Base-by-base conservation (phyloP, 2,888 invertebrate genomes). In the Agrochola lychnidis region DNA sequence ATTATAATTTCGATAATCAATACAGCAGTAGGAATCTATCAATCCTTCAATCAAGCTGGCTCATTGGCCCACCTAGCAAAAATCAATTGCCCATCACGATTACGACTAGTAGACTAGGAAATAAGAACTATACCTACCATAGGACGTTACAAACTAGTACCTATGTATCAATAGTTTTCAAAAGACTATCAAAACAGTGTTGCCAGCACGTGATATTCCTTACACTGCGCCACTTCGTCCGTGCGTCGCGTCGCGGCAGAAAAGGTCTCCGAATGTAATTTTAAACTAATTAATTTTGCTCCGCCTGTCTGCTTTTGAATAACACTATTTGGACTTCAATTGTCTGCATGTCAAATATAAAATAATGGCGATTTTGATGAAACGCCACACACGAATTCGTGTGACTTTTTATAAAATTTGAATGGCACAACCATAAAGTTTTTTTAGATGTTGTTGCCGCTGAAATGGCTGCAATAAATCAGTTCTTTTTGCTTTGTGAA, bases 211-310 rank as follows among this genome's bases (percentile, higher is more conserved):
- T 78, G 64, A 80, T 77, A 70, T 79, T 81, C 25, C 71, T 61
- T 73, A 79, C 72, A 76, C 30, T 76, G 76, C 74, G 66, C 68
- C 57, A 25, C 10, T n/a, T 4, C 12, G 6, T 22, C 19, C 40
- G 57, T 40, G 1, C 7, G 4, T 67, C 25, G 16, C 71, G 25
- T 51, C 14, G 51, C 14, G 63, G 14, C 83, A 67, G 51, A 45
- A 80, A 70, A 57, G 83, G 72, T 76, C 69, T 78, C 73, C 42
- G 62, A 76, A 84, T 88, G 88, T 88, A 90, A 91, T 91, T 91
- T 92, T 88, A 90, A 82, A 90, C 89, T 91, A 93, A 94, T 93
- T 93, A 92, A 92, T 92, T 93, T 91, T 83, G 86, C 78, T 80
- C 75, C 82, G 86, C 87, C 85, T 87, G 86, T 86, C 86, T 40